Percentiles rank a stretch among this genome's conserved stretches.
phyloP scores from a whole-genome alignment of 2,797 vertebrate species.

The Cossypha niveicapilla region DNA sequence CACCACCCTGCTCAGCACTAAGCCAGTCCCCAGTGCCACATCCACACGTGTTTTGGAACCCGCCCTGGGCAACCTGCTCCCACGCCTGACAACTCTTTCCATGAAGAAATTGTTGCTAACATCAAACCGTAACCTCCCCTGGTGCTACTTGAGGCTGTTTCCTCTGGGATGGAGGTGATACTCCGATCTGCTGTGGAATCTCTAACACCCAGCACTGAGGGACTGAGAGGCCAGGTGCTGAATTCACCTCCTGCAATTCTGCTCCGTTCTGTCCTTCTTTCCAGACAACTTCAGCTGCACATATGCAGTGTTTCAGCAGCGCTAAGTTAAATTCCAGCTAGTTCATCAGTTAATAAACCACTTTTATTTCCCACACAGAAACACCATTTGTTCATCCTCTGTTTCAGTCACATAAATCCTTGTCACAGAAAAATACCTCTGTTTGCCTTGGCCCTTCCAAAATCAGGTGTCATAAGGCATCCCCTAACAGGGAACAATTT shows the following conservation, averaged over 20 bases:
- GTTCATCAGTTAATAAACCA: neutral
- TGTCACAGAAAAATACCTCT: neutral
- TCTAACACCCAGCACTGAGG: neutral
- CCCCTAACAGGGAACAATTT: neutral
- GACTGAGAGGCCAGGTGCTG: fast-evolving
- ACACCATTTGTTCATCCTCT: neutral
- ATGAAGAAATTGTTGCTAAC: neutral
- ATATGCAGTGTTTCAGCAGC: neutral
- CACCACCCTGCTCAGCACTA: neutral
- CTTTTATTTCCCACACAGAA: neutral
- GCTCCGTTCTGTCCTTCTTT: neutral
- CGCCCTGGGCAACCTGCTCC: neutral
- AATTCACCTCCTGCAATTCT: neutral
- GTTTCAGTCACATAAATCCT: neutral
- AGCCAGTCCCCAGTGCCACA: neutral
- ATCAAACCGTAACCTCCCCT: neutral
- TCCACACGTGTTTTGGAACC: neutral
- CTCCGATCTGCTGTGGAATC: neutral
- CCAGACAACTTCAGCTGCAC: neutral
- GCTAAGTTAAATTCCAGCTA: neutral
- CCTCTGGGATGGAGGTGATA: neutral
- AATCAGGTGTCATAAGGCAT: neutral
- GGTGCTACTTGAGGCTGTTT: neutral
- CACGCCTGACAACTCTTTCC: neutral
- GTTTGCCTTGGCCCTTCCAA: neutral